Evolutionary conservation across 2,113 vertebrate genomes (phyloP).

Genomic region (Nothobranchius furzeri): DNA sequence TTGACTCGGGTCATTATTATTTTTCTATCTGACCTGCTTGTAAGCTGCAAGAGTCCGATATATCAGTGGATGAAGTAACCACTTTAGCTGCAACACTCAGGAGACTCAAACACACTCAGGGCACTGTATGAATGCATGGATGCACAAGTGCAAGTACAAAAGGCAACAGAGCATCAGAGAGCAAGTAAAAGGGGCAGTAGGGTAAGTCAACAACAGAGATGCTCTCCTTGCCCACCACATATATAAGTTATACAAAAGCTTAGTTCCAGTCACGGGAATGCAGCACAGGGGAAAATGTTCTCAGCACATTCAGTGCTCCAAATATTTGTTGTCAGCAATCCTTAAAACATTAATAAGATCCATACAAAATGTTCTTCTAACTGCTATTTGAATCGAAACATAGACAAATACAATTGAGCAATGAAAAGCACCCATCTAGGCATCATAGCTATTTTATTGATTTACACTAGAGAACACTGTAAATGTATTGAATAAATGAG

Average conservation of each 20-base stretch:
- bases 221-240: not conserved
- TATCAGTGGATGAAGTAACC: not conserved
- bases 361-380: too few relatives aligned
- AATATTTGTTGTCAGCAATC: not conserved
- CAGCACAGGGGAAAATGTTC: not conserved
- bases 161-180: not conserved
- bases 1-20: not conserved
- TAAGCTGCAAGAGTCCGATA: not conserved
- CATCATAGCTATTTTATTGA: too few relatives aligned
- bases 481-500: too few relatives aligned
- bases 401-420: too few relatives aligned
- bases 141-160: slow-evolving; percentile 3
- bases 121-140: not conserved
- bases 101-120: not conserved
- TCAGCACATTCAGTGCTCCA: too few relatives aligned
- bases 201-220: slow-evolving; percentile 7
- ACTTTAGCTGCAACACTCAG: not conserved
- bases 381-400: too few relatives aligned
- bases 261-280: not conserved
- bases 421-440: too few relatives aligned
- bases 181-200: not conserved
- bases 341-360: not conserved
- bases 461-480: too few relatives aligned
- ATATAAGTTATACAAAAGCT: slow-evolving; percentile 1
- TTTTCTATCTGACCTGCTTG: not conserved